Evolutionary conservation across 2,888 invertebrate species (phyloP).

Genomic region (Phrixothrix hirtus): DNA sequence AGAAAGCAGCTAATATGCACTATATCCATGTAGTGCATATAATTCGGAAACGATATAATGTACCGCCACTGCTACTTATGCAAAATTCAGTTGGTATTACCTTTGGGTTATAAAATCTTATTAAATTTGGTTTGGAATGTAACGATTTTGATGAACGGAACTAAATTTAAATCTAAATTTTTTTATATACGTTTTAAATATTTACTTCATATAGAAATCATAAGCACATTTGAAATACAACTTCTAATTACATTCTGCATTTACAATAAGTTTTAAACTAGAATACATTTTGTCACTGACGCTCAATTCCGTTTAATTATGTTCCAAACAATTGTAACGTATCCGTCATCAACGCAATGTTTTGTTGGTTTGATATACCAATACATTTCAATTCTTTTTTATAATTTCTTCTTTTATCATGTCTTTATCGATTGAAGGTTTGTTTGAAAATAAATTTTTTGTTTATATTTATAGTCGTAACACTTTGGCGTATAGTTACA

Average conservation of each 20-base stretch:
- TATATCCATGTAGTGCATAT: too few species aligned
- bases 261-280: neutral
- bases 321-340: neutral
- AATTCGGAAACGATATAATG: too few species aligned
- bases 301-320: too few species aligned
- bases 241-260: neutral
- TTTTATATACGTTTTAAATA: too few species aligned
- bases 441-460: neutral
- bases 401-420: neutral
- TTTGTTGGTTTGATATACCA: neutral
- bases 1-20: too few species aligned
- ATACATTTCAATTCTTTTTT: neutral
- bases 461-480: neutral
- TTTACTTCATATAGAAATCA: neutral
- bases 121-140: too few species aligned
- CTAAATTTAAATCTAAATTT: neutral
- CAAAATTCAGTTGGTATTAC: too few species aligned
- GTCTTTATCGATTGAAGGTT: conserved; percentile 1
- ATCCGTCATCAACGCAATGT: neutral
- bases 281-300: neutral
- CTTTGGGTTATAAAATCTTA: too few species aligned
- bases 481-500: neutral
- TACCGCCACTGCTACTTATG: too few species aligned
- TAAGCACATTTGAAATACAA: neutral
- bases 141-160: too few species aligned